Base-by-base conservation (phyloP, 2,888 invertebrate genomes). In the Ormyrus rosae region DNA sequence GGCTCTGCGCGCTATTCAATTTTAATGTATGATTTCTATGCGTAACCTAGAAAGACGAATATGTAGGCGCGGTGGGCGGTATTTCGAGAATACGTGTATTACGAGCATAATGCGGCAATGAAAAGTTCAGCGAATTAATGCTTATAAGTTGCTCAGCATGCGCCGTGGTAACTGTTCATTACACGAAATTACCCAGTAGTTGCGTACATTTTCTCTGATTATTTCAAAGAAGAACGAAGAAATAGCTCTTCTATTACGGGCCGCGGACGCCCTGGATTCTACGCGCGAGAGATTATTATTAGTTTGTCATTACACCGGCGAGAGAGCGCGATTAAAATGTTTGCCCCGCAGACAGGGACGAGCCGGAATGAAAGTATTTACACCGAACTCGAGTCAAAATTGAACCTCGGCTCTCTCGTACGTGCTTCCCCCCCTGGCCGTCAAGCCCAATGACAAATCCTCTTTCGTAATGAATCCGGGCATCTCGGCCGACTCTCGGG, bases 361-460 rank as follows among this genome's bases (percentile, higher is more conserved):
- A 34, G 0, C 34, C 34, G 34, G 34, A 34, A 34, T 34, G 4
- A 34, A 34, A 34, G 34, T 34, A 34, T 34, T 34, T 34, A 34
- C 34, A 34, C 34, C 0, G 34, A 4, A 4, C 34, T 0, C 3
- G 4, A 34, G 34, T 34, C 34, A 34, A 34, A 34, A 34, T 34
- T 34, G 34, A 34, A 34, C 34, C 34, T 4, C 34, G 34, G 34
- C 34, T 1, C 34, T 1, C 34, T 34, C 34, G 34, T 34, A 4
- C 9, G 34, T 11, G 19, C 53, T 45, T 64, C 55, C 67, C 19
- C 67, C 56, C 60, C 9, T 13, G 9, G 5, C 19, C 48, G 70
- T 19, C 19, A 64, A 55, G 63, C 53, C 50, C 48, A 55, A 50
- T 67, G 75, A 69, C 68, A 76, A 76, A 76, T 73, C 55, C 73